Conservation (phyloP, 2,113 vertebrate species). For the Petromus typicus region DNA sequence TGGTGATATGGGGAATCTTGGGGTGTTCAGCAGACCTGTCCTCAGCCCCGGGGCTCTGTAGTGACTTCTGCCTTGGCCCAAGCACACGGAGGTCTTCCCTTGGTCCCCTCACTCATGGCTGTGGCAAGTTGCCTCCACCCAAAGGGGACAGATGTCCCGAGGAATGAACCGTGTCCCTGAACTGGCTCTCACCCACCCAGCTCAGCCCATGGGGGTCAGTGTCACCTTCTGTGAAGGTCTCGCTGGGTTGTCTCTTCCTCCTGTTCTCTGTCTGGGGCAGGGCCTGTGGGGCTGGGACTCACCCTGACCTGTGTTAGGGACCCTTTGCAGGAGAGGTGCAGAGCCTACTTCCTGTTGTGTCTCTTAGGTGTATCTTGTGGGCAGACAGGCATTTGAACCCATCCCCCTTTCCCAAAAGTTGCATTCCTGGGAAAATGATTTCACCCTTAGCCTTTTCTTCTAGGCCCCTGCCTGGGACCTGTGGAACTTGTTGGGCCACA, state of each 20-base stretch:
- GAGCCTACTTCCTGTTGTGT: background rate
- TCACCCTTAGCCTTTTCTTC: constrained; percentile 39
- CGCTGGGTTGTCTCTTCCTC: background rate
- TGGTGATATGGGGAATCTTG: background rate
- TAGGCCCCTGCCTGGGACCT: constrained; percentile 58
- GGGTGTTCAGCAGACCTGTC: background rate
- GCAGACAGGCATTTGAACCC: background rate
- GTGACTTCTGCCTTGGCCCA: background rate
- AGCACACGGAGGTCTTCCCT: background rate
- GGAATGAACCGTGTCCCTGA: background rate
- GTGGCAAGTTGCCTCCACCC: background rate
- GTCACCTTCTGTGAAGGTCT: background rate
- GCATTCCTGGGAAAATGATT: constrained; percentile 72
- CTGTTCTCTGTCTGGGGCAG: background rate
- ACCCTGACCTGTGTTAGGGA: background rate
- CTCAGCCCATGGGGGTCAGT: background rate
- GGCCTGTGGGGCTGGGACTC: rapidly evolving
- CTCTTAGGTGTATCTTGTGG: background rate
- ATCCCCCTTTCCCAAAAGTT: background rate
- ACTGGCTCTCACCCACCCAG: background rate
- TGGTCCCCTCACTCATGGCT: background rate
- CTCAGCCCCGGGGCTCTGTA: background rate
- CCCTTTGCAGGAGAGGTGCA: background rate
- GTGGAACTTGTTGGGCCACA: constrained; percentile 59
- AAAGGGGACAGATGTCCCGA: background rate